A percentile compares a stretch with the other conserved stretches of the same genome.
phyloP scores from a whole-genome alignment of 1,140 invertebrate genomes.

The Eumeta japonica region DNA sequence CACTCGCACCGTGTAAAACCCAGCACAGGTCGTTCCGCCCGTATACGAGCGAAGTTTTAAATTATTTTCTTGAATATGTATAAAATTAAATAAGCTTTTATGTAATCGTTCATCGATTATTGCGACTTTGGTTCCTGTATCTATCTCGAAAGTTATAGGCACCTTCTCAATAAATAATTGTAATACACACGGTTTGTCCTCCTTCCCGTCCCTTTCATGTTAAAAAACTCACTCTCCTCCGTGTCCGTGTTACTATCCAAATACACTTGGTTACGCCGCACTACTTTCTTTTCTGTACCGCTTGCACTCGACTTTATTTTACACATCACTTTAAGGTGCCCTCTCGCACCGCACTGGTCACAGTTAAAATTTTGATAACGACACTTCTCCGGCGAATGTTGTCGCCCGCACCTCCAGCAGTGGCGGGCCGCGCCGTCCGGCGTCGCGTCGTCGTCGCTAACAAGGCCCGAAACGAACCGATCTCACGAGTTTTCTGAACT shows the following conservation, averaged over 20 bases:
- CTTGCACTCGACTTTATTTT: too few species aligned
- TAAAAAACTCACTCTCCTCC: constrained; percentile 3
- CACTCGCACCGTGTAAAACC: too few species aligned
- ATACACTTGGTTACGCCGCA: constrained; percentile 2
- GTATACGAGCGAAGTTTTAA: constrained; percentile 2
- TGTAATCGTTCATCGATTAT: constrained; percentile 2
- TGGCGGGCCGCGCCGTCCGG: constrained; percentile 10
- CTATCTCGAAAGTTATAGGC: too few species aligned
- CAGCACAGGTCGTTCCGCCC: too few species aligned
- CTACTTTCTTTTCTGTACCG: too few species aligned
- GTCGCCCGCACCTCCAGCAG: constrained; percentile 4
- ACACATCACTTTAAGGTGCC: constrained; percentile 4
- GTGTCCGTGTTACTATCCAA: not conserved
- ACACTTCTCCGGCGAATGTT: constrained; percentile 4
- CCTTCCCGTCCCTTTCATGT: not conserved
- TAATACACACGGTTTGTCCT: too few species aligned
- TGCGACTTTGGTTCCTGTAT: constrained; percentile 3
- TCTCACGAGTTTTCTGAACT: too few species aligned
- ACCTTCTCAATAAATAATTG: constrained; percentile 3
- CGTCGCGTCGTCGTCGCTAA: too few species aligned
- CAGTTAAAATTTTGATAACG: constrained; percentile 2
- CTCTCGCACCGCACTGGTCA: constrained; percentile 1
- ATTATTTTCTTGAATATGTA: not conserved
- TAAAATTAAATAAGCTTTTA: too few species aligned
- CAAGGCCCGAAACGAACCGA: too few species aligned